Evolutionary conservation across 53 echinoderm and acorn worm genomes (phyloP).

Genomic region (Holothuria scabra): DNA sequence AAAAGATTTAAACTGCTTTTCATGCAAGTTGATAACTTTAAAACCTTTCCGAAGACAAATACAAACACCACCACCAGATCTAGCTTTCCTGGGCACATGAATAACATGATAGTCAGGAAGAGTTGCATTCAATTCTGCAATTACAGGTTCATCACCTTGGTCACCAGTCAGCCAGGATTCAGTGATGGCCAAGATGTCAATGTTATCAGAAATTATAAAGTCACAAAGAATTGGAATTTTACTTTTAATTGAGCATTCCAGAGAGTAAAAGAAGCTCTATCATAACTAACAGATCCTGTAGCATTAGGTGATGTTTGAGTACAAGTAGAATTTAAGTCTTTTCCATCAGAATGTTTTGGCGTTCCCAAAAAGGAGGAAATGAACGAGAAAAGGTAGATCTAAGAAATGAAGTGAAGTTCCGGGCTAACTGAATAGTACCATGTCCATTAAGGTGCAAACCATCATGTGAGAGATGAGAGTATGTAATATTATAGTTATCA

Average conservation of each 20-base stretch:
- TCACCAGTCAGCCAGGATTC: constrained; percentile 50
- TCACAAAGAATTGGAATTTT: constrained; percentile 36
- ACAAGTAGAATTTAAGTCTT: too few species aligned
- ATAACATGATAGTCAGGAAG: constrained; percentile 15
- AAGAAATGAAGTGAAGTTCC: constrained; percentile 2
- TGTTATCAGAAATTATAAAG: constrained; percentile 8
- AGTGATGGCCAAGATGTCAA: constrained; percentile 49
- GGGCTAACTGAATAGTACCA: not conserved
- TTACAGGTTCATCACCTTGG: constrained; percentile 12
- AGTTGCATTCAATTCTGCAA: constrained; percentile 27
- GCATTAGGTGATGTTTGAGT: too few species aligned
- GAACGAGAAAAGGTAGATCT: too few species aligned
- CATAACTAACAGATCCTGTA: too few species aligned
- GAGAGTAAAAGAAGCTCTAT: constrained; percentile 1
- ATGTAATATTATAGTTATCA: not conserved
- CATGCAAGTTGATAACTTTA: too few species aligned
- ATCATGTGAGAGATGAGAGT: not conserved
- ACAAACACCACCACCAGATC: not conserved
- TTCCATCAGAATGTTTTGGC: too few species aligned
- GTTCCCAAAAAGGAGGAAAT: too few species aligned
- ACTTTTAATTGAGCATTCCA: constrained; percentile 47
- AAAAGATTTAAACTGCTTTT: too few species aligned
- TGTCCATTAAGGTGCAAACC: not conserved
- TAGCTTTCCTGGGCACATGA: not conserved
- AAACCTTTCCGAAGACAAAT: not conserved